These are phyloP conservation scores for Parnassius smintheus DNA, from an alignment of 2,888 invertebrate species.

Conservation along the genomic window DNA sequence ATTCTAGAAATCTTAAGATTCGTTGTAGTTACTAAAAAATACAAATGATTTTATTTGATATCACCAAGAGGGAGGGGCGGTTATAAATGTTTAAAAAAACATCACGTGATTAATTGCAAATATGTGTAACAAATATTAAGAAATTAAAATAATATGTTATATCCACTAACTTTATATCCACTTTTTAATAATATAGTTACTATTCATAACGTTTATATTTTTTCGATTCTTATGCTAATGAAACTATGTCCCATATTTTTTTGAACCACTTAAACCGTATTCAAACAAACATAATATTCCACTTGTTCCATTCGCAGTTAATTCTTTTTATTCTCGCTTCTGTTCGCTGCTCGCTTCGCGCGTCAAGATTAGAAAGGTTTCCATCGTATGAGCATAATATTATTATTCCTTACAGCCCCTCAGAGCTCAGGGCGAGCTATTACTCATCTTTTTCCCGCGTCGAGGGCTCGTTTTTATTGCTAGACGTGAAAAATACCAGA, in stretches of 20 bases:
- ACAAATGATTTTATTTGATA: too few relatives aligned
- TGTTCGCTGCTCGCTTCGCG: constrained; percentile 27
- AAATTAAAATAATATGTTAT: too few relatives aligned
- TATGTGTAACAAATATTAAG: too few relatives aligned
- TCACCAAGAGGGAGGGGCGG: too few relatives aligned
- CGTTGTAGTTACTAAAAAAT: too few relatives aligned
- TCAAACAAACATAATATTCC: constrained; percentile 17
- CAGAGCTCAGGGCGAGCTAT: constrained; percentile 67
- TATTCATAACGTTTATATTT: too few relatives aligned
- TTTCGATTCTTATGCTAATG: too few relatives aligned
- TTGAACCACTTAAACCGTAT: constrained; percentile 10
- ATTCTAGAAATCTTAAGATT: too few relatives aligned
- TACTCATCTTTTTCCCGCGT: constrained; percentile 75
- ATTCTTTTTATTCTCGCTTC: constrained; percentile 21
- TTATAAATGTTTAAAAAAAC: too few relatives aligned
- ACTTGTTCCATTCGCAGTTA: constrained; percentile 11
- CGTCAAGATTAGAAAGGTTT: constrained; percentile 65
- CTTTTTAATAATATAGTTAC: too few relatives aligned
- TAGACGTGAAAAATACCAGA: constrained; percentile 80
- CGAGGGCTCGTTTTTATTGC: constrained; percentile 76
- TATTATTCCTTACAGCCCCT: constrained; percentile 75
- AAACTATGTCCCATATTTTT: not conserved
- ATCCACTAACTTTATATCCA: too few relatives aligned
- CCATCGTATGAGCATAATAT: constrained; percentile 67
- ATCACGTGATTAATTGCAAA: too few relatives aligned